Base-by-base conservation (phyloP, 2,888 invertebrate species). In the Euphydryas editha region DNA sequence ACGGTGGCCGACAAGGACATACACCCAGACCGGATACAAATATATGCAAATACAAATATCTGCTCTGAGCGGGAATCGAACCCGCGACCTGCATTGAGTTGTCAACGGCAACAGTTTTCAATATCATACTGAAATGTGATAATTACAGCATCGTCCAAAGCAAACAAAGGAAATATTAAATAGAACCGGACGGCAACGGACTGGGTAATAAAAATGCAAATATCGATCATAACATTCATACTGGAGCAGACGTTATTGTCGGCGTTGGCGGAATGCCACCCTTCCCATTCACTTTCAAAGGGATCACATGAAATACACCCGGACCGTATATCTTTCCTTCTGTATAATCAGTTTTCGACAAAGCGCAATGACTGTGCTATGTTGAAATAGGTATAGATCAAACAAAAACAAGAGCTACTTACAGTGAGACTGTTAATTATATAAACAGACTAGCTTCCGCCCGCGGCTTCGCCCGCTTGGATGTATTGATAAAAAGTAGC, bases 171-270 rank as follows among this genome's bases (percentile, higher is more conserved):
- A 62, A 55, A 37, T 49, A 59, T 56, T 59, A 80, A 81, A 76
- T 67, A 55, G 75, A 76, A 77, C 76, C 72, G 75, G 73, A 78
- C 74, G 73, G 54, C 59, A 78, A 62, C 59, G 36, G 49, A 11
- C 20, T 20, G 47, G 51, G 58, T 80, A 83, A 86, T 86, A 85
- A 83, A 87, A 84, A 88, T 87, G 84, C 79, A 83, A 87, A 88
- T 85, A 85, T 83, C 81, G 83, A 86, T 85, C 82, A 84, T 83
- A 81, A 82, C 77, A 65, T 71, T 69, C 65, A 64, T 66, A 68
- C 57, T 58, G 73, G 77, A 72, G 76, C 82, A 85, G 85, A 85
- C 85, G 80, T 82, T 80, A 86, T 84, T 86, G 85, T 85, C 80
- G 71, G 76, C 72, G 74, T 81, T 82, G 82, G 81, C 85, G 81